phyloP scores from a whole-genome alignment of 1,140 invertebrate species.

The Drosophila hydei region DNA sequence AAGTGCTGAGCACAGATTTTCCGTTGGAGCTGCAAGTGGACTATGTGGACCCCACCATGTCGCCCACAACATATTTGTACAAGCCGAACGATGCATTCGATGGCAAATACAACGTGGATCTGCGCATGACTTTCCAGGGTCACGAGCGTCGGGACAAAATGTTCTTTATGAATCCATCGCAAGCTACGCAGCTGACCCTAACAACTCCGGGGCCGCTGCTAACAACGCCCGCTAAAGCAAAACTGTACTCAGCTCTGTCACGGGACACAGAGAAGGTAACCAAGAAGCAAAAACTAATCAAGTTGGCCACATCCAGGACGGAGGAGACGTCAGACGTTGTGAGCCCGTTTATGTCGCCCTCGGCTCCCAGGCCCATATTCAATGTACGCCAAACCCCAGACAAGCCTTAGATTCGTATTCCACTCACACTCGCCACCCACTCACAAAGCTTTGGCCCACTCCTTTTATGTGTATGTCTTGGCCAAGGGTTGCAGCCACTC shows the following conservation, averaged over 20 bases:
- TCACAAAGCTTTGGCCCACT: neutral
- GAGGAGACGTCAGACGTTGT: neutral
- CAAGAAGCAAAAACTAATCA: constrained; percentile 1
- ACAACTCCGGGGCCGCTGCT: neutral
- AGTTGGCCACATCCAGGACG: neutral
- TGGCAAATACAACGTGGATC: constrained; percentile 35
- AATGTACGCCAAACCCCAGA: constrained; percentile 19
- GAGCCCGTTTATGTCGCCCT: neutral
- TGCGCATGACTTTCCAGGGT: constrained; percentile 31
- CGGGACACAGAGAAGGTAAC: neutral
- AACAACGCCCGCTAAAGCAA: neutral
- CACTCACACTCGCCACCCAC: neutral
- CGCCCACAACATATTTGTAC: constrained; percentile 58
- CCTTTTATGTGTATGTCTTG: neutral
- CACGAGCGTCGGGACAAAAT: constrained; percentile 63
- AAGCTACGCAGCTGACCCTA: constrained; percentile 32
- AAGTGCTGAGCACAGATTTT: constrained; percentile 61
- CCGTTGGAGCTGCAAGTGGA: constrained; percentile 64
- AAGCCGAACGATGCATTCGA: constrained; percentile 51
- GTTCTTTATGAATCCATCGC: constrained; percentile 65
- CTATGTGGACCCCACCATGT: constrained; percentile 50
- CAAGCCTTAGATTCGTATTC: neutral
- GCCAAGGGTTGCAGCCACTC: constrained; percentile 2
- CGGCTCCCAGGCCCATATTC: constrained; percentile 33
- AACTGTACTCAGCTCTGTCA: neutral